phyloP scores from a whole-genome alignment of 1,140 invertebrate species.

The Camponotus pennsylvanicus region DNA sequence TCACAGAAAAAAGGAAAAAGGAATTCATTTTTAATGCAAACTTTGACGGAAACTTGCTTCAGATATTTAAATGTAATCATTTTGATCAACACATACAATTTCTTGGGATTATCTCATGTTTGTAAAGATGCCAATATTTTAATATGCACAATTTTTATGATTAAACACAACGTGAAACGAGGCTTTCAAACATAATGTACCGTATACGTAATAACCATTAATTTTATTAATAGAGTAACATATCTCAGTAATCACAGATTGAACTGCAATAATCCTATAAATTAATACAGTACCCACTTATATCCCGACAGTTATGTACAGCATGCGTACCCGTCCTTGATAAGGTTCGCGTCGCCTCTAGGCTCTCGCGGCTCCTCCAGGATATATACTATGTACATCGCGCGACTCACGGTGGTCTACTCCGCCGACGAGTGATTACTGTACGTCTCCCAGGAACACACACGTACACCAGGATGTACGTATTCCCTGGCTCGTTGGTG shows the following conservation, averaged over 20 bases:
- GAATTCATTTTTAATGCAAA: conserved; percentile 1
- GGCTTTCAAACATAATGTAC: neutral
- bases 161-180: conserved; percentile 1
- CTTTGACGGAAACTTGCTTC: conserved; percentile 14
- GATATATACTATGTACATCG: conserved; percentile 13
- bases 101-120: neutral
- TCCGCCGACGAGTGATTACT: conserved; percentile 53
- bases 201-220: neutral
- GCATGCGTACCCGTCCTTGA: conserved; percentile 19
- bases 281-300: conserved; percentile 32
- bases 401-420: conserved; percentile 56
- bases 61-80: conserved; percentile 8
- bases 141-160: conserved; percentile 1
- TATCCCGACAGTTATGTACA: conserved; percentile 40
- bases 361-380: conserved; percentile 19
- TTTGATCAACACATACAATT: neutral
- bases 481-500: conserved; percentile 36
- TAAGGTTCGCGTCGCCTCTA: conserved; percentile 50
- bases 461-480: conserved; percentile 26
- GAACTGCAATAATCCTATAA: conserved; percentile 48
- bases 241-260: conserved; percentile 35
- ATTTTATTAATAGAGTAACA: conserved; percentile 35
- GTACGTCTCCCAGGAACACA: conserved; percentile 40
- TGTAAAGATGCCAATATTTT: neutral
- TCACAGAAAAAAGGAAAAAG: neutral